Evolutionary conservation across 2,797 vertebrate species (phyloP).

Genomic region (Crocodylus rhombifer): DNA sequence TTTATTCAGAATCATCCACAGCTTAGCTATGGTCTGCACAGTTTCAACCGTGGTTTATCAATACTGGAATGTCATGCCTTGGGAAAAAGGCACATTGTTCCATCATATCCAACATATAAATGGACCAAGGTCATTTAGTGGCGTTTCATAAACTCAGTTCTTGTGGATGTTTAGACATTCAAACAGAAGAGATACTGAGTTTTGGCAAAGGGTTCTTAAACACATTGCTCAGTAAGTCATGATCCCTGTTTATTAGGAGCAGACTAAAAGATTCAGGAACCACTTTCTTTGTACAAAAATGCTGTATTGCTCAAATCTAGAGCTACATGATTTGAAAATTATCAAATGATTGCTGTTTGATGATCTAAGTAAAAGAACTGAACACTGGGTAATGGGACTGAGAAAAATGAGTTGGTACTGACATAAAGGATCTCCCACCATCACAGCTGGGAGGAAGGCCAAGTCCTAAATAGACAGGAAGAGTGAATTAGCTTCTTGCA

Average conservation of each 20-base stretch:
- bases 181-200: not conserved
- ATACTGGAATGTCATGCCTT: not conserved
- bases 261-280: not conserved
- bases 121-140: conserved; percentile 17
- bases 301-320: not conserved
- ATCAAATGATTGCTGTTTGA: not conserved
- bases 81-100: conserved; percentile 35
- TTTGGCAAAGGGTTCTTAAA: conserved; percentile 6
- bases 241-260: not conserved
- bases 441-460: not conserved
- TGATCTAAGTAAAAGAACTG: not conserved
- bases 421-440: not conserved
- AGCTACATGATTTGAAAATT: not conserved
- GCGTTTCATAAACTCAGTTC: conserved; percentile 1
- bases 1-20: conserved; percentile 50
- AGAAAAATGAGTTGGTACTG: not conserved
- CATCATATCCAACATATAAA: conserved; percentile 24
- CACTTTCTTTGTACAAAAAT: not conserved
- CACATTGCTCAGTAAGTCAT: not conserved
- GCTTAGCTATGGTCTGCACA: conserved; percentile 35
- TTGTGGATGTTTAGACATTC: conserved; percentile 21
- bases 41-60: not conserved
- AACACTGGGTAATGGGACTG: not conserved
- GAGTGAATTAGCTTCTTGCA: not conserved
- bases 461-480: not conserved